A percentile compares a stretch with the other conserved stretches of the same genome.
Conservation (phyloP, 2,113 vertebrate species). For the Damaliscus lunatus region DNA sequence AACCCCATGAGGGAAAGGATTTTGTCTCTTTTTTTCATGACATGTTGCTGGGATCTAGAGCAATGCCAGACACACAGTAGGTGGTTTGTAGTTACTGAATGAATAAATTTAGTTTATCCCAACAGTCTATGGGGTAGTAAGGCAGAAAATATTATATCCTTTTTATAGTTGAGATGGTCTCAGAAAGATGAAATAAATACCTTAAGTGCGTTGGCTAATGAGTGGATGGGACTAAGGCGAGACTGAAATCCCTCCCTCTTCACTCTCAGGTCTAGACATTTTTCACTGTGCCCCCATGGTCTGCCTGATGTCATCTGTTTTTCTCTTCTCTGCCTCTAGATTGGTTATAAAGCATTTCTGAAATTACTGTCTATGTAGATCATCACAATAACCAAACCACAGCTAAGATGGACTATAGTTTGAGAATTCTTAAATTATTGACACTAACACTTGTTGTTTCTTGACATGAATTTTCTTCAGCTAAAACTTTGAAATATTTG, state of each 20-base stretch:
- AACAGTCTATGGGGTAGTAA: neutral
- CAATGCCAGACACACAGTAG: neutral
- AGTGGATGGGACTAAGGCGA: neutral
- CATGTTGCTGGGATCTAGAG: neutral
- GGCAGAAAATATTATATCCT: neutral
- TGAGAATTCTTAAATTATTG: slow-evolving; percentile 7
- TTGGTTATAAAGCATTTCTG: slow-evolving; percentile 23
- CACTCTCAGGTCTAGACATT: neutral
- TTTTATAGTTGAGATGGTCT: neutral
- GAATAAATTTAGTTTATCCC: neutral
- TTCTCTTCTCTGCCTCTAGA: slow-evolving; percentile 4
- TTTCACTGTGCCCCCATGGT: neutral
- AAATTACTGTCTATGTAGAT: slow-evolving; percentile 18
- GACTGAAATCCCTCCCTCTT: neutral
- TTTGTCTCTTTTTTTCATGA: neutral
- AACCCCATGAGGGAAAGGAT: neutral
- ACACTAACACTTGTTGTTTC: neutral
- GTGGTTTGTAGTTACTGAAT: neutral
- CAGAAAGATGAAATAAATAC: neutral
- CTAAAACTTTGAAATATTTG: neutral
- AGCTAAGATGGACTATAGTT: neutral
- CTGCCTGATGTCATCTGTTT: slow-evolving; percentile 49
- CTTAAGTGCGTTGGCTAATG: neutral
- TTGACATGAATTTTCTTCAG: neutral
- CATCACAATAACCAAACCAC: slow-evolving; percentile 6